phyloP scores from a whole-genome alignment of 1,140 invertebrate genomes.

The Pseudomyrmex concolor region DNA sequence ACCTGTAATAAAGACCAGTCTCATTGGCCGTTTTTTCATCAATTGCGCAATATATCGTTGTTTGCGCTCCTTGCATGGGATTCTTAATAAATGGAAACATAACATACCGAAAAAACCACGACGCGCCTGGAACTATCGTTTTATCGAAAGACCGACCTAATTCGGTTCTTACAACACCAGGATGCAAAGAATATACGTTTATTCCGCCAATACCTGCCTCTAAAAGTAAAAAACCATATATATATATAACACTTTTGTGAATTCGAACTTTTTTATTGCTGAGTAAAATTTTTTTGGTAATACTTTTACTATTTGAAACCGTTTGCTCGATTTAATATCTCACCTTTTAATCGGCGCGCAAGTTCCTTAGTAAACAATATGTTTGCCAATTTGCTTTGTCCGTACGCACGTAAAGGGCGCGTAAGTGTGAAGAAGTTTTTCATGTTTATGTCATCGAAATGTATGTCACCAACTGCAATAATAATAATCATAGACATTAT shows the following conservation, averaged over 20 bases:
- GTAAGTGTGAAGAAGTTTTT: slow-evolving; percentile 70
- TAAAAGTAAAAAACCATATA: slow-evolving; percentile 57
- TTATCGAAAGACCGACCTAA: slow-evolving; percentile 89
- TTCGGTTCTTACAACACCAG: slow-evolving; percentile 91
- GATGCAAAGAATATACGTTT: slow-evolving; percentile 89
- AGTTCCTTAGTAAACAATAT: slow-evolving; percentile 90
- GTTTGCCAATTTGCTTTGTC: slow-evolving; percentile 91
- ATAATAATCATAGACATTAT: slow-evolving; percentile 84
- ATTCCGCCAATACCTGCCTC: slow-evolving; percentile 85
- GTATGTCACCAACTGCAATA: slow-evolving; percentile 86
- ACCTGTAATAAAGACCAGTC: slow-evolving; percentile 89
- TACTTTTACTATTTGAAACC: no score
- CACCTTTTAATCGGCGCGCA: slow-evolving; percentile 86
- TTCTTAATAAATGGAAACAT: slow-evolving; percentile 84
- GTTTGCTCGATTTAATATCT: not conserved
- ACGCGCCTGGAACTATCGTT: slow-evolving; percentile 82
- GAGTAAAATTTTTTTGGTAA: no score
- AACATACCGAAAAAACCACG: not conserved
- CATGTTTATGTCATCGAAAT: slow-evolving; percentile 89
- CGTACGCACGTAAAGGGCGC: slow-evolving; percentile 81
- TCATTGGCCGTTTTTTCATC: slow-evolving; percentile 88
- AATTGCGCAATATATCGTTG: slow-evolving; percentile 91
- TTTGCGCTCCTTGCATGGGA: slow-evolving; percentile 91
- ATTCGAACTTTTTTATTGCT: not conserved
- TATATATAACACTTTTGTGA: no score